These are phyloP conservation scores for Paracyprichromis sp. DNA, from an alignment of 2,113 vertebrate species.

Conservation along the genomic window DNA sequence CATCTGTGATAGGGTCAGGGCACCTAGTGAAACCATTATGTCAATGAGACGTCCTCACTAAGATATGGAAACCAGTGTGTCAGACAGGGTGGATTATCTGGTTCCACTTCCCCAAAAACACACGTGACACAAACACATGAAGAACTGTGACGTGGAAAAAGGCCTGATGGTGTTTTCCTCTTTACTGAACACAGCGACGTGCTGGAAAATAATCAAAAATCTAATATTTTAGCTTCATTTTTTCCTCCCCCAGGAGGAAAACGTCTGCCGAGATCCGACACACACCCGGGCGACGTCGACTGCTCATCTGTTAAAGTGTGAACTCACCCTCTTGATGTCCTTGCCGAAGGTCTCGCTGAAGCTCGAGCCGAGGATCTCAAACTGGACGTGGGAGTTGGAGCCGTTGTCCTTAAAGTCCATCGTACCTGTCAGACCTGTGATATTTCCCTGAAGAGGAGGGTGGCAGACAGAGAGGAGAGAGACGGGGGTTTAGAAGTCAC, in stretches of 20 bases:
- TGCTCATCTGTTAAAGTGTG: background rate
- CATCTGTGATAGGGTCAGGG: background rate
- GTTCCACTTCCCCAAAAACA: background rate
- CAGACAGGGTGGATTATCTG: background rate
- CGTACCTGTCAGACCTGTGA: conserved; percentile 88
- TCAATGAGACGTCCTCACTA: fast-evolving
- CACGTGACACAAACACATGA: background rate
- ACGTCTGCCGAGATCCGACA: fast-evolving
- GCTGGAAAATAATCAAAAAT: background rate
- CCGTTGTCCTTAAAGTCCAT: conserved; percentile 95
- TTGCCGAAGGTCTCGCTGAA: conserved; percentile 98
- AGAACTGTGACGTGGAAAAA: background rate
- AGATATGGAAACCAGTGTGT: background rate
- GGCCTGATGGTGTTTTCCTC: background rate
- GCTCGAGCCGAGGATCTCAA: conserved; percentile 96
- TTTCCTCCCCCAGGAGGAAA: background rate
- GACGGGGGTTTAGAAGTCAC: background rate
- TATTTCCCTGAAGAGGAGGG: conserved; percentile 76
- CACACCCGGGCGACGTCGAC: background rate
- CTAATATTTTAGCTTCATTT: fast-evolving
- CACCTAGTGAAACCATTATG: background rate
- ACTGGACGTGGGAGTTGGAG: conserved; percentile 92
- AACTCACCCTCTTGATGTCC: conserved; percentile 90
- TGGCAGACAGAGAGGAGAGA: background rate
- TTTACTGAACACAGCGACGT: background rate